Base-by-base conservation (phyloP, 2,888 invertebrate species). In the Yponomeuta plumbellus region DNA sequence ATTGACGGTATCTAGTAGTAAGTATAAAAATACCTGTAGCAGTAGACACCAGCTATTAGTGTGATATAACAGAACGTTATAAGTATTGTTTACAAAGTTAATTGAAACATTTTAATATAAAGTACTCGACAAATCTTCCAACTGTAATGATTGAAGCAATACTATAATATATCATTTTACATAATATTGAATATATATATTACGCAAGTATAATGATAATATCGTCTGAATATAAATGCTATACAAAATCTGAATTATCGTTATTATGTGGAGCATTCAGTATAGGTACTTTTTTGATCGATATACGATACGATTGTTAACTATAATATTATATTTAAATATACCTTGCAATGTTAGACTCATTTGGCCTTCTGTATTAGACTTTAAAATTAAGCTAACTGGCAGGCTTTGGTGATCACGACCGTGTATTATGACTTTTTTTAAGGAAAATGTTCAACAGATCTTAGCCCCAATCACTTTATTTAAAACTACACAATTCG, bases 151-250 rank as follows among this genome's bases (percentile, higher is more conserved):
- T 70, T 74, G 76, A 86, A 88, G 88, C 87, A 88, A 88, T 88
- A 87, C 73, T 83, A 79, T 77, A 80, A 58, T 58, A 81, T 82
- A 82, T 84, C 81, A 83, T 81, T 83, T 79, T 79, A 71, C 74
- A 79, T 73, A 71, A 74, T 21, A 21, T 20, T 56, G 5, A 21
- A 3, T 58, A 58, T 58, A 34, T 10, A 34, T 10, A 10, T n/a
- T 34, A 10, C 34, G 34, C 34, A 34, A n/a, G 3, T 10, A 34
- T 34, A 34, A 34, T 34, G 10, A 34, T 34, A 34, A 34, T 34
- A 34, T 34, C 34, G 8, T 5, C 34, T 34, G 34, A 34, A 34
- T 10, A 34, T 34, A 26, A 26, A 34, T 34, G 34, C 34, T 8
- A 34, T 34, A 34, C 34, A 34, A 34, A 34, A 34, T 34, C 34